Evolutionary conservation across 1,140 invertebrate species (phyloP), one percentile per base, ranked within the genome.

Genomic region (Pogonomyrmex barbatus): DNA sequence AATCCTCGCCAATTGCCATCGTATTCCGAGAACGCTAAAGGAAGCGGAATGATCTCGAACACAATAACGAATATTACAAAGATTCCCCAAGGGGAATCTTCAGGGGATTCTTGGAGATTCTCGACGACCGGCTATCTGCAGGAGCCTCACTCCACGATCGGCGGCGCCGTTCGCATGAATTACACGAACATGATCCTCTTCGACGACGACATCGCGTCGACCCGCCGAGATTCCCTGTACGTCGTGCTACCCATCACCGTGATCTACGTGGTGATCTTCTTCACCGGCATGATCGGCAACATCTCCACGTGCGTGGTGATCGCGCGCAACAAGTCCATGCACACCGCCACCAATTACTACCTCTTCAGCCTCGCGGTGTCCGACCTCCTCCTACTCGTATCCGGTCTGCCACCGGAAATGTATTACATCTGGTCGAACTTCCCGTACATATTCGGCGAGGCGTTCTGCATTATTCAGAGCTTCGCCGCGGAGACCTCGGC

Each of bases 241-340:
- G 96, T 98, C 17, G 97, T 98, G 0, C 91, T 98, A 47, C 97
- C 97, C 1, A 97, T 98, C 24, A 98, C 97, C 0, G 95, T 98
- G 3, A 96, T 99, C 60, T 99, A 99, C 93, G 93, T 95, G 0
- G 85, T 98, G 1, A 99, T 99, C 89, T 98, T 99, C 90, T 90
- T 99, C 36, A 97, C 97, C 6, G 98, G 98, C 2, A 92, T 99
- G 6, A 94, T 99, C n/a, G 99, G 99, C 1, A 99, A 99, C 93
- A 95, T 99, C 12, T 97, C 97, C 90, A 99, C 98, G 0, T 99
- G 98, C 93, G 96, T 99, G 71, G 98, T 99, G 12, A 99, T 99
- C 70, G 96, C 97, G 3, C 96, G 97, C 75, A 99, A 99, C 93
- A 97, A 97, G 89, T 97, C 97, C 39, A 98, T 99, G 97, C 98